Evolutionary conservation across 2,797 vertebrate genomes (phyloP).

Genomic region (Acrocephalus scirpaceus): DNA sequence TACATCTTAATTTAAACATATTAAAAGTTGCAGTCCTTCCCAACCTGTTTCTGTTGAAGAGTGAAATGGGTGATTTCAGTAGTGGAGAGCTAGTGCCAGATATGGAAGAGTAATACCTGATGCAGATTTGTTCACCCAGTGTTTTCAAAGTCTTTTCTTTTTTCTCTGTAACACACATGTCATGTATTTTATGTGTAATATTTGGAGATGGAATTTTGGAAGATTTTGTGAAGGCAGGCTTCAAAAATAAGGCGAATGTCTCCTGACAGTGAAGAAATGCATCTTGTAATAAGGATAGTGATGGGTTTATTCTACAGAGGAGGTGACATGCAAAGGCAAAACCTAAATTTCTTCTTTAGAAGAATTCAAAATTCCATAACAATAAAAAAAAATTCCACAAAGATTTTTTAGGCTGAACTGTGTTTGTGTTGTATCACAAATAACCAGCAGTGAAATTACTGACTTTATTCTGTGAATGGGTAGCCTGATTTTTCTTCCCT

Average conservation of each 20-base stretch:
- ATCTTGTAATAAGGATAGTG: neutral
- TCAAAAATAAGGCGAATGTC: neutral
- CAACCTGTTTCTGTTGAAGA: neutral
- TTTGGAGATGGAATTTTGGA: neutral
- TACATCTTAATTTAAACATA: neutral
- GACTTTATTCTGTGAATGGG: neutral
- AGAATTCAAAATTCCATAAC: neutral
- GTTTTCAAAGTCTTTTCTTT: neutral
- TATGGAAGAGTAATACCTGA: neutral
- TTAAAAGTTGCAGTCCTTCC: neutral
- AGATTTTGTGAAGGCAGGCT: neutral
- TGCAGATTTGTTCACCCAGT: neutral
- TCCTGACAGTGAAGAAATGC: neutral
- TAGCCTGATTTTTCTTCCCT: neutral
- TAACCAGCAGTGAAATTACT: neutral
- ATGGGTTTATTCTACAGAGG: neutral
- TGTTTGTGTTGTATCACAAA: neutral
- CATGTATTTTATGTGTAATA: neutral
- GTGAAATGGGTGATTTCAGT: neutral
- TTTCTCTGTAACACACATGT: neutral
- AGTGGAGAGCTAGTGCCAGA: neutral
- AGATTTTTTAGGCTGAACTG: neutral
- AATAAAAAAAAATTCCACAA: neutral
- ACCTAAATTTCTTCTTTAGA: neutral
- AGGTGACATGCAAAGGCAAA: neutral